Evolutionary conservation across 2,113 vertebrate genomes (phyloP).

Genomic region (Bubo scandiacus): DNA sequence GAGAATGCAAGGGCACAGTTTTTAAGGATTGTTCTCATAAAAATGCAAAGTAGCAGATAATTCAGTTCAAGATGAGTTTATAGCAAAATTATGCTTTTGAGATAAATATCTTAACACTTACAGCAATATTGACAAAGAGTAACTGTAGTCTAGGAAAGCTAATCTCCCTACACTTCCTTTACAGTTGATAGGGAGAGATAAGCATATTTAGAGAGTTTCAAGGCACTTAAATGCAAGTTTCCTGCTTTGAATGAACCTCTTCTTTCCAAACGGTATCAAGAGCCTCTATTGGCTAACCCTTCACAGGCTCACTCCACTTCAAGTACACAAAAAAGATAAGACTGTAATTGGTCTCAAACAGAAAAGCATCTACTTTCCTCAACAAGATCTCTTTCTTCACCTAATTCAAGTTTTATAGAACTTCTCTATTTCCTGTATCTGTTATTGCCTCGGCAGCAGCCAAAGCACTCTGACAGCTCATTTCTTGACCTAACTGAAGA

Average conservation of each 20-base stretch:
- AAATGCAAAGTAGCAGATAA: neutral
- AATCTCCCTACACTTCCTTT: slow-evolving; percentile 44
- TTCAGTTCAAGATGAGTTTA: neutral
- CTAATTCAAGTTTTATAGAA: neutral
- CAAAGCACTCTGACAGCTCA: neutral
- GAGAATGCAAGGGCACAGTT: neutral
- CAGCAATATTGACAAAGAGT: neutral
- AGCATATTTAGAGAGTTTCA: slow-evolving; percentile 39
- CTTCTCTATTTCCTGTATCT: neutral
- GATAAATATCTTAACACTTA: slow-evolving; percentile 41
- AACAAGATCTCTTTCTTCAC: neutral
- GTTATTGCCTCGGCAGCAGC: neutral
- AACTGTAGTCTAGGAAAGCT: slow-evolving; percentile 28
- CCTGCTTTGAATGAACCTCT: slow-evolving; percentile 44
- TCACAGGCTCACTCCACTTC: neutral
- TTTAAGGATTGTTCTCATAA: neutral
- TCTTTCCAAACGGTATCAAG: neutral
- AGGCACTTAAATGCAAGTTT: neutral
- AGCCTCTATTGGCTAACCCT: neutral
- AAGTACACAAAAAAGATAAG: slow-evolving; percentile 12
- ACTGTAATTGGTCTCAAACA: neutral
- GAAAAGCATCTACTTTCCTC: neutral
- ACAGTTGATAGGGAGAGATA: slow-evolving; percentile 24
- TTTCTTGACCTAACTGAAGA: neutral
- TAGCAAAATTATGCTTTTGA: slow-evolving; percentile 10